phyloP scores from a whole-genome alignment of 1,140 invertebrate species.

The Sitophilus oryzae region DNA sequence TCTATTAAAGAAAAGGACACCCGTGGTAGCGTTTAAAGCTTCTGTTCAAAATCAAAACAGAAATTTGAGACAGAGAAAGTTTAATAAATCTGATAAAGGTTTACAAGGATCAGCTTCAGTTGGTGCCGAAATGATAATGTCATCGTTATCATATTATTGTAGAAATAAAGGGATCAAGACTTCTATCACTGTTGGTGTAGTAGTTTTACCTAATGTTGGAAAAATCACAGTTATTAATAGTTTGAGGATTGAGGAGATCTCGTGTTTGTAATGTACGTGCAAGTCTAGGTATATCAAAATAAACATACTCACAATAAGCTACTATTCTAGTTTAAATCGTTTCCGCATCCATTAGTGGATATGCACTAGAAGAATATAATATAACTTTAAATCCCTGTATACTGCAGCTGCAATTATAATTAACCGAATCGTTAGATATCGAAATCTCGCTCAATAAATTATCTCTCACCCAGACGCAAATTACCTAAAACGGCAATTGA shows the following conservation, averaged over 20 bases:
- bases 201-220: constrained; percentile 98
- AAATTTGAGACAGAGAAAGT: constrained; percentile 65
- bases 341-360: too few species aligned
- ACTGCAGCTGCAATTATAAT: too few species aligned
- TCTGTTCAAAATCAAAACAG: constrained; percentile 88
- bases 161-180: constrained; percentile 87
- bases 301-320: too few species aligned
- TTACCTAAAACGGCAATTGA: neutral
- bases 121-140: constrained; percentile 89
- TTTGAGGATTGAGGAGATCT: constrained; percentile 84
- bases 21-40: constrained; percentile 92
- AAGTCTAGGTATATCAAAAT: constrained; percentile 88
- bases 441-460: too few species aligned
- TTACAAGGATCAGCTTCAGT: constrained; percentile 78
- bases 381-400: too few species aligned
- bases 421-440: too few species aligned
- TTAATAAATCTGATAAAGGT: constrained; percentile 60
- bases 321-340: too few species aligned
- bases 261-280: constrained; percentile 90
- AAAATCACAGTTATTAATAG: constrained; percentile 99
- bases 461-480: too few species aligned
- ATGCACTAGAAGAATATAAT: too few species aligned
- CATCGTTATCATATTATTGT: constrained; percentile 90
- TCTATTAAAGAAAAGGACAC: constrained; percentile 69
- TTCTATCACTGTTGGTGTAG: constrained; percentile 87